Percentiles rank a stretch among this genome's conserved stretches.
Conservation (phyloP, 2,888 invertebrate species). For the Dryocosmus kuriphilus region DNA sequence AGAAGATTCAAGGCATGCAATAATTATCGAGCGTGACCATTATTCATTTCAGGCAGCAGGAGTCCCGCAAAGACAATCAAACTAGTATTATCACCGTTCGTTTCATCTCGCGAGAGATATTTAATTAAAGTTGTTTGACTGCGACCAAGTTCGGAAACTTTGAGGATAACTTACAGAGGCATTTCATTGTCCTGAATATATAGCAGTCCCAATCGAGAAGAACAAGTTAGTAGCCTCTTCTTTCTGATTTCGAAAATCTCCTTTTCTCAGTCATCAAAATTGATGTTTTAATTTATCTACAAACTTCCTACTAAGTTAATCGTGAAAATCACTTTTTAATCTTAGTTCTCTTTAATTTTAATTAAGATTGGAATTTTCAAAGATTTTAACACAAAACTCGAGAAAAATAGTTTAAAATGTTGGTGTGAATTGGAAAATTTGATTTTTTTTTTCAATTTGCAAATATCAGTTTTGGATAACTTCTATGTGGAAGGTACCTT, state of each 20-base stretch:
- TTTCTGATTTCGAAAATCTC: not conserved
- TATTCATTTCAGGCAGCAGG: slow-evolving; percentile 57
- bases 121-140: slow-evolving; percentile 75
- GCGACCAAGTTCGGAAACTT: slow-evolving; percentile 70
- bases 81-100: slow-evolving; percentile 65
- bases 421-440: not conserved
- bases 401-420: too few relatives aligned
- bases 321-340: too few relatives aligned
- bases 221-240: not conserved
- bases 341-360: too few relatives aligned
- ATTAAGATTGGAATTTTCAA: too few relatives aligned
- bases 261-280: not conserved
- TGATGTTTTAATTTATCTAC: not conserved
- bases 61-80: slow-evolving; percentile 66
- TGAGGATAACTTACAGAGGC: slow-evolving; percentile 70
- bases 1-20: slow-evolving; percentile 27
- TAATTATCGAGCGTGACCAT: slow-evolving; percentile 57
- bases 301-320: not conserved
- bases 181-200: slow-evolving; percentile 67
- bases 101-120: slow-evolving; percentile 68
- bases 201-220: not conserved
- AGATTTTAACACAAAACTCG: too few relatives aligned
- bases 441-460: not conserved
- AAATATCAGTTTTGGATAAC: slow-evolving; percentile 20
- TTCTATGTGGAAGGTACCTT: slow-evolving; percentile 54